Percentiles rank a stretch among this genome's conserved stretches.
Conservation (phyloP, 2,113 vertebrate genomes). For the Sardina pilchardus region DNA sequence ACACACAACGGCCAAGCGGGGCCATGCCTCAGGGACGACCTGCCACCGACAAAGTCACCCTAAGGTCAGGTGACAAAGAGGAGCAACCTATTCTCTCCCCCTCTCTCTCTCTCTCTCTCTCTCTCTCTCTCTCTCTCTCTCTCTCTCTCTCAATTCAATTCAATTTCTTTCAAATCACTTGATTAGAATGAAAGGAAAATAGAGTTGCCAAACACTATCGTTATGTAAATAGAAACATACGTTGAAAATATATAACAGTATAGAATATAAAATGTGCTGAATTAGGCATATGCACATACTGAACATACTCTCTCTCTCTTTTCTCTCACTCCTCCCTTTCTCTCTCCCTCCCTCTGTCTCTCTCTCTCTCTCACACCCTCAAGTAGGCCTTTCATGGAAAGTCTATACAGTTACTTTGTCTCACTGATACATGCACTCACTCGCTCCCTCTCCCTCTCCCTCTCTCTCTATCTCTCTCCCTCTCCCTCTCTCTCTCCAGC, state of each 20-base stretch:
- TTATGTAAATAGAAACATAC: too few species aligned
- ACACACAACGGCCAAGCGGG: conserved; percentile 32
- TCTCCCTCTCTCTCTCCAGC: background rate
- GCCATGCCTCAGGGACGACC: conserved; percentile 50
- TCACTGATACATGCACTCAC: background rate
- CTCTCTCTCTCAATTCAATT: background rate
- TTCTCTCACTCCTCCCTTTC: conserved; percentile 29
- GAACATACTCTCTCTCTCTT: conserved; percentile 29
- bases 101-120: conserved; percentile 31
- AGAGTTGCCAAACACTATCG: too few species aligned
- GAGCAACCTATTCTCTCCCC: conserved; percentile 9
- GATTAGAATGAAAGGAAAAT: too few species aligned
- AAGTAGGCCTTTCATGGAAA: background rate
- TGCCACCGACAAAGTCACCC: conserved; percentile 53
- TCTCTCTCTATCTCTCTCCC: background rate
- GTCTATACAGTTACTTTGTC: background rate
- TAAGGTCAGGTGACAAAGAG: conserved; percentile 54
- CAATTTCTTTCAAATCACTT: too few species aligned
- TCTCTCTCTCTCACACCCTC: background rate
- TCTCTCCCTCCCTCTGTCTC: conserved; percentile 28
- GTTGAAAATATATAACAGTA: too few species aligned
- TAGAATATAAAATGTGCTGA: too few species aligned
- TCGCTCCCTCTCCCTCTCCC: conserved; percentile 14
- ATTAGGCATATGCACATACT: too few species aligned
- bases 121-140: background rate